These are phyloP conservation scores for Clytia hemisphaerica DNA, from an alignment of 30 jellyfish, hydroid and myxozoan genomes.

Conservation along the genomic window DNA sequence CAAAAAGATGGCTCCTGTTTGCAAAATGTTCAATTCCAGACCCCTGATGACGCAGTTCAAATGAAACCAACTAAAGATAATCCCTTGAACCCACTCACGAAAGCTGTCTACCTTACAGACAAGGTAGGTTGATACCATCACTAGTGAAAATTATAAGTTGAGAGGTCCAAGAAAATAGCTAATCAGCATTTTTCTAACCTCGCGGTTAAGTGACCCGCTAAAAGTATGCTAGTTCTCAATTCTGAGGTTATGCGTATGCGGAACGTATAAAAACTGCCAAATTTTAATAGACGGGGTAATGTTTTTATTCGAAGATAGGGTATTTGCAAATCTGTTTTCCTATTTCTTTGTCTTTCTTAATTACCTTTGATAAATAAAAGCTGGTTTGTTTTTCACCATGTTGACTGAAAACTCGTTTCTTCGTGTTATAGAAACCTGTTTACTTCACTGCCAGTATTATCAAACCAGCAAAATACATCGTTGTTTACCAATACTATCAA, in stretches of 20 bases:
- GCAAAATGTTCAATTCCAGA: slow-evolving; percentile 29
- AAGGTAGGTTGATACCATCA: slow-evolving; percentile 4
- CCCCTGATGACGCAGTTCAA: slow-evolving; percentile 27
- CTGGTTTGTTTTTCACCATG: not conserved
- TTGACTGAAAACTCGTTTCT: too few relatives aligned
- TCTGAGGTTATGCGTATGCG: too few relatives aligned
- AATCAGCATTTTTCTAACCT: too few relatives aligned
- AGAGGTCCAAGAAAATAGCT: not conserved
- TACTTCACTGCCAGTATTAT: slow-evolving; percentile 17
- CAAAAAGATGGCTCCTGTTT: slow-evolving; percentile 28
- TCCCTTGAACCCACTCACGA: slow-evolving; percentile 33
- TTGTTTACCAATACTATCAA: slow-evolving; percentile 47
- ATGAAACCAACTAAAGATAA: slow-evolving; percentile 24
- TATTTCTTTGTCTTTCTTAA: too few relatives aligned
- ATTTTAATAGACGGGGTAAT: too few relatives aligned
- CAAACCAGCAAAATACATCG: not conserved
- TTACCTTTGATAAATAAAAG: too few relatives aligned
- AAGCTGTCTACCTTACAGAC: slow-evolving; percentile 1
- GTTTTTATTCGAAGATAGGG: too few relatives aligned
- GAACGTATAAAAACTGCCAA: too few relatives aligned
- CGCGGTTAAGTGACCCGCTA: too few relatives aligned
- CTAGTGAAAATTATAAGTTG: not conserved
- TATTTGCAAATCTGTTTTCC: too few relatives aligned
- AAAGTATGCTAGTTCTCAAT: too few relatives aligned
- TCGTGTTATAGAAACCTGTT: slow-evolving; percentile 7